Evolutionary conservation across 2,797 vertebrate genomes (phyloP).

Genomic region (Trachurus trachurus): DNA sequence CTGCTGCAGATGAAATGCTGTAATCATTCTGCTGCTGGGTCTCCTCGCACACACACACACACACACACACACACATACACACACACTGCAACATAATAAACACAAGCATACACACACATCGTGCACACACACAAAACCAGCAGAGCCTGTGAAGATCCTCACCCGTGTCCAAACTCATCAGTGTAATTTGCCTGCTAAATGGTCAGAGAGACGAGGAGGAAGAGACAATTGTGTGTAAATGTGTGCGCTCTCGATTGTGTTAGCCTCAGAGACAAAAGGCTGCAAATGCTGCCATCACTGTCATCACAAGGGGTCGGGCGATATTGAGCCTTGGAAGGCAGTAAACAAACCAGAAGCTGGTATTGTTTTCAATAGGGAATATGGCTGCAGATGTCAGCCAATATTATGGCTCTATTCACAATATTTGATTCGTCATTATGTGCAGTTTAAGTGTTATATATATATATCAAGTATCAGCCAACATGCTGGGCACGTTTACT

Average conservation of each 20-base stretch:
- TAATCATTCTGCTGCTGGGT: constrained; percentile 31
- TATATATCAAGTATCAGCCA: background rate
- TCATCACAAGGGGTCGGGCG: constrained; percentile 7
- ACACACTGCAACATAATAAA: background rate
- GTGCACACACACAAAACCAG: background rate
- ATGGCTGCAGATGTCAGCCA: background rate
- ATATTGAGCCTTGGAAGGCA: background rate
- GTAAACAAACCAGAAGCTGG: background rate
- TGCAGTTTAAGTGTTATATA: background rate
- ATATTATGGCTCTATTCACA: background rate
- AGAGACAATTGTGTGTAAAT: constrained; percentile 6
- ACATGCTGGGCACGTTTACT: background rate
- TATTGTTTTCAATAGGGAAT: background rate
- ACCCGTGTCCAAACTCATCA: constrained; percentile 41
- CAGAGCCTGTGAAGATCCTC: constrained; percentile 24
- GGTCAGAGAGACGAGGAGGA: constrained; percentile 22
- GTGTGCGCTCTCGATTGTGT: constrained; percentile 2
- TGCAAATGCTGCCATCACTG: constrained; percentile 5
- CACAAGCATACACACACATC: background rate
- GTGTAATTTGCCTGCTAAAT: constrained; percentile 38
- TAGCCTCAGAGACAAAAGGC: constrained; percentile 25
- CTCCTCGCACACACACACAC: background rate
- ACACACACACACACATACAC: background rate
- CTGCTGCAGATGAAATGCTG: constrained; percentile 46
- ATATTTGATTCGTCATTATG: background rate